Evolutionary conservation across 2,797 vertebrate genomes (phyloP), one percentile per base, ranked within the genome.

Genomic region (Taeniopygia guttata): DNA sequence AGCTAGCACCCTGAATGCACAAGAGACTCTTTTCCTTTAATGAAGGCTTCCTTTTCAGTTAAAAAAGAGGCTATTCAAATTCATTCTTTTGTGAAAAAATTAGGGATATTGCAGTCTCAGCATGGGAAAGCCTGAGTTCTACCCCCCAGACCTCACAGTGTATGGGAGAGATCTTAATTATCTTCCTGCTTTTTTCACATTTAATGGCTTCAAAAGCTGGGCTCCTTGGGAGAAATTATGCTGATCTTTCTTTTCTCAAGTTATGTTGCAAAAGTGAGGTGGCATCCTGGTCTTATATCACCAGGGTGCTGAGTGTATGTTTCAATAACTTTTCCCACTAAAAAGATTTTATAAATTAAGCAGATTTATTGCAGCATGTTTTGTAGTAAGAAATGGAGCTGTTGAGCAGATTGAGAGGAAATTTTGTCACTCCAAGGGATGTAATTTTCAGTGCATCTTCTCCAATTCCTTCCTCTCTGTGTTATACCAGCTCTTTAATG

Each of bases 271-370:
- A 29, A 73, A 80, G 18, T 48, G 18, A 74, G 40, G 25, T 59
- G 59, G 27, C 12, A 62, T 32, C 40, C 22, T 67, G 25, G 9
- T 66, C 25, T 74, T 0, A 0, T 13, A 11, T 48, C 3, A 1
- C 22, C 12, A 26, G 25, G 6, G 19, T 30, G 17, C 16, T 46
- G 40, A 38, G 13, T 66, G 9, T 29, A 30, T 0, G 0, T 82
- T 89, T 78, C 49, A 69, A 4, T 25, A 25, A 69, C 12, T 21
- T 87, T 82, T 87, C 20, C 16, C 26, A 73, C 17, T 60, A 54
- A 36, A 46, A 40, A 26, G 15, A 63, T 62, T 73, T 13, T 0
- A 22, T 78, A 77, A 76, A n/a, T 17, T 14, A 51, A 30, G 54
- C n/a, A 21, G 29, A 42, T 66, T 83, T 64, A 49, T 78, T 68